Evolutionary conservation across 2,888 invertebrate genomes (phyloP), one percentile per base, ranked within the genome.

Genomic region (Schizaphis graminum): DNA sequence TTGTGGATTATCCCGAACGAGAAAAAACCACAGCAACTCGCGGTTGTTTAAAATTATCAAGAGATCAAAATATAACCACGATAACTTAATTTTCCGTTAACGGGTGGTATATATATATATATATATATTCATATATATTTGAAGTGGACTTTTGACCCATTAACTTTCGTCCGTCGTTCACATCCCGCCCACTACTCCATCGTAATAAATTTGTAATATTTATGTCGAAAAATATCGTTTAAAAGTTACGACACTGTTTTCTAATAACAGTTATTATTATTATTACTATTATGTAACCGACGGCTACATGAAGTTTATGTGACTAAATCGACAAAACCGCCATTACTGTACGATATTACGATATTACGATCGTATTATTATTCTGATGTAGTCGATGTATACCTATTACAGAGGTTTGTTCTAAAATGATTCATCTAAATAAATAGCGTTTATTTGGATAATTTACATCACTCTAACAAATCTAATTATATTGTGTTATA

Each of bases 41-140:
- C 11, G 21, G 35, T 53, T 44, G 57, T 86, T 49, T 49, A 28
- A 67, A 87, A 88, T 92, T 88, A 92, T 92, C 92, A 49, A 92
- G 87, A 49, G 87, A 92, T 92, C 92, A 35, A 88, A 92, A 92
- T 88, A 67, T 53, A 88, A 92, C 67, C 87, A 28, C 92, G 28
- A 92, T 49, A 92, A 88, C 92, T 88, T 92, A 92, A 92, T 92
- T 92, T 88, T 88, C 87, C 92, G 88, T 67, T 67, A 88, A 92
- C 92, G 49, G 13, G 16, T 10, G 41, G 44, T 84, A 35, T 41
- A 44, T 44, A 24, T 57, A 49, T 56, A 41, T 41, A 7, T 13
- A 21, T 47, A 57, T 91, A 28, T 44, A 7, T 13, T 3, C n/a
- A 57, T 91, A 53, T 56, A 57, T 57, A 77, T 44, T n/a, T 67